These are phyloP conservation scores for Cardinalis cardinalis DNA, from an alignment of 2,113 vertebrate genomes.

Conservation along the genomic window DNA sequence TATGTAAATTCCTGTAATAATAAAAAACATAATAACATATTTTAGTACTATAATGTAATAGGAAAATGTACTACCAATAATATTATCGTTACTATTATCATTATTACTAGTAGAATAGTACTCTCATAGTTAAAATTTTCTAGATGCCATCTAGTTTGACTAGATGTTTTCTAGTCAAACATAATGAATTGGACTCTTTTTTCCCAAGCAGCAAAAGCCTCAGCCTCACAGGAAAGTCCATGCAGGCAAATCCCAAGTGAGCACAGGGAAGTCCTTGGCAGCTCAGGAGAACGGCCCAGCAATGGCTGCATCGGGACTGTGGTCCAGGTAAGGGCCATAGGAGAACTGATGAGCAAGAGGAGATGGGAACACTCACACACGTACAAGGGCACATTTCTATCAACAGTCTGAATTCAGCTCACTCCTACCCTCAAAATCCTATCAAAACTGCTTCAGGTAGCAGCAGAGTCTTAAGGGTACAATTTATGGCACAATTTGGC, in stretches of 20 bases:
- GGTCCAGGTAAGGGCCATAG: not conserved
- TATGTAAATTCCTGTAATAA: not conserved
- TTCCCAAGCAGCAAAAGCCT: not conserved
- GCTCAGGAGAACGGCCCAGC: not conserved
- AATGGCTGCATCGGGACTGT: not conserved
- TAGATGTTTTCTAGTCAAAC: not conserved
- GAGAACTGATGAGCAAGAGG: not conserved
- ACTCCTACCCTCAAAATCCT: not conserved
- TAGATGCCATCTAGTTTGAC: not conserved
- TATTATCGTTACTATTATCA: not conserved
- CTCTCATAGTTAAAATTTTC: not conserved
- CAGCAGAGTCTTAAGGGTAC: not conserved
- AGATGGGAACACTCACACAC: not conserved
- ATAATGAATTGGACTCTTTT: not conserved
- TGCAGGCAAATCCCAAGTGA: not conserved
- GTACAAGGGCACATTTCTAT: not conserved
- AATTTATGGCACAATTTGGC: not conserved
- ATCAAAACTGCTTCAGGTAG: not conserved
- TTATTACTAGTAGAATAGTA: not conserved
- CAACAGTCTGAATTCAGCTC: not conserved
- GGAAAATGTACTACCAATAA: not conserved
- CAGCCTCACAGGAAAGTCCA: not conserved
- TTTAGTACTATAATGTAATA: not conserved
- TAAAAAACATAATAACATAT: conserved; percentile 5
- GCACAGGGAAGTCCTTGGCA: not conserved